Base-by-base conservation (phyloP, 2,113 vertebrate species). In the Poeciliopsis prolifica region DNA sequence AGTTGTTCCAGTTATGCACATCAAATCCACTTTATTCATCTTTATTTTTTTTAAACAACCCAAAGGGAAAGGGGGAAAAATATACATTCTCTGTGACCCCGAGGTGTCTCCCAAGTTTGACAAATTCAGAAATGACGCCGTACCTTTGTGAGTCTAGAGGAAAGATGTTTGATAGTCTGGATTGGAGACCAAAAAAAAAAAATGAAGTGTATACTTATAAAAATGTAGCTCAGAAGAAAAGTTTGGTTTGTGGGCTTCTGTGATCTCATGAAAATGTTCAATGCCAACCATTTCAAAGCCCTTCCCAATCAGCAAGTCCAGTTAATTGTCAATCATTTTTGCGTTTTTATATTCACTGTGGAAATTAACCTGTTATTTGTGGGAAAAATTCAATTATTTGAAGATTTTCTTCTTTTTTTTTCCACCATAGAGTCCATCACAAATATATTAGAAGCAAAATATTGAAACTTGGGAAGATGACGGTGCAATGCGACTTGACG, bases 31-130 rank as follows among this genome's bases (percentile, higher is more conserved):
- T 62, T 69, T 65, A 4, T 61, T 60, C 0, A 29, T 28, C 3
- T 0, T 33, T n/a, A n/a, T 72, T 63, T 64, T 62, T 72, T 37
- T 64, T 62, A 60, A 26, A 30, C 69, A 29, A 29, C 24, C 2
- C 24, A 24, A 11, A 30, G 15, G n/a, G 60, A 40, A 37, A 10
- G 35, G 35, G 35, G 9, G 2, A 37, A 37, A 65, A 13, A 26
- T 44, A 26, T 29, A 66, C 15, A 24, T 61, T 26, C 29, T 75
- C 61, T 42, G 24, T 29, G 1, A 64, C 54, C 60, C 42, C 63
- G n/a, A 28, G 71, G 64, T 35, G 62, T 37, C 37, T 65, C 67
- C 37, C 37, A 80, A 69, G 33, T 70, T 64, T 74, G 66, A 42
- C 65, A 60, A 60, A 42, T 40, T 81, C 61, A 28, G 51, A 31